phyloP scores from a whole-genome alignment of 2,888 invertebrate species.

The Tachina fera region DNA sequence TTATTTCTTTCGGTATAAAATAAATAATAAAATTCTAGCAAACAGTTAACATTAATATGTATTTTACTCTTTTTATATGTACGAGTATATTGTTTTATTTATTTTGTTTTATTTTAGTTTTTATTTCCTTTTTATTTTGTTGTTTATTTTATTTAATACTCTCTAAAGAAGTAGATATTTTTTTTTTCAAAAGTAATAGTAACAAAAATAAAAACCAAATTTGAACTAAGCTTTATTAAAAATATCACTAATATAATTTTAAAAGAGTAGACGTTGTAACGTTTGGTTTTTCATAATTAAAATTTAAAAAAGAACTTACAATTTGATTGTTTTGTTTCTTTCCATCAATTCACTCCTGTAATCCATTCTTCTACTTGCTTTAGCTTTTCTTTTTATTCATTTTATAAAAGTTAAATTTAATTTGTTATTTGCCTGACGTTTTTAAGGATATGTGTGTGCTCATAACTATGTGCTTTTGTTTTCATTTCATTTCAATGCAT shows the following conservation, averaged over 20 bases:
- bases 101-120: constrained; percentile 6
- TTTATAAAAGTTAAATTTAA: constrained; percentile 24
- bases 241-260: constrained; percentile 54
- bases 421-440: constrained; percentile 64
- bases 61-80: constrained; percentile 49
- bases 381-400: constrained; percentile 6
- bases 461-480: constrained; percentile 67
- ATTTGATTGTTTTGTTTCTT: constrained; percentile 68
- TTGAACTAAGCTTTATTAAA: constrained; percentile 28
- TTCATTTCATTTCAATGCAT: not conserved
- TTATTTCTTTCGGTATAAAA: constrained; percentile 65
- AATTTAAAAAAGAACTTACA: constrained; percentile 61
- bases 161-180: not conserved
- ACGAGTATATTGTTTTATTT: constrained; percentile 36
- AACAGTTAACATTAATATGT: constrained; percentile 71
- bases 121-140: not conserved
- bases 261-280: constrained; percentile 46
- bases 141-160: not conserved
- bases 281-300: constrained; percentile 30
- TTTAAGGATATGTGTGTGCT: constrained; percentile 70
- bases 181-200: constrained; percentile 9
- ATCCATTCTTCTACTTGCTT: not conserved
- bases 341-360: constrained; percentile 3
- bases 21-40: constrained; percentile 72
- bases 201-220: constrained; percentile 23